Evolutionary conservation across 35 echinoderm and acorn worm genomes (phyloP).

Genomic region (Anneissia japonica): DNA sequence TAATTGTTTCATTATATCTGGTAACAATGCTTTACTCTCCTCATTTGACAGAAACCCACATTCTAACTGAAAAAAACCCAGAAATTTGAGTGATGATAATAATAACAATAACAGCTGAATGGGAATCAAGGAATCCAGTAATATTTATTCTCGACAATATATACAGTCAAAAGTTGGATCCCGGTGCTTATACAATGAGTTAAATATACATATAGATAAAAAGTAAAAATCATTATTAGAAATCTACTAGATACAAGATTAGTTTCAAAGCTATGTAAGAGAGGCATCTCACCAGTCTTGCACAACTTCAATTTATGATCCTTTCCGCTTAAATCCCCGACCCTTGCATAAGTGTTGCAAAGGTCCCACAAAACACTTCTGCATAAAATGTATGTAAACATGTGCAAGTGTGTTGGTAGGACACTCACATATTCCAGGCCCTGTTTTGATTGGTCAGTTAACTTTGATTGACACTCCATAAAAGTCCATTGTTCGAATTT

Average conservation of each 20-base stretch:
- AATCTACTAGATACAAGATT: neutral
- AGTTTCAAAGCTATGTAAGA: neutral
- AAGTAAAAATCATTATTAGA: neutral
- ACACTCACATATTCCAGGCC: too few species aligned
- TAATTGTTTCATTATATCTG: slow-evolving; percentile 59
- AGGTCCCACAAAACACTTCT: too few species aligned
- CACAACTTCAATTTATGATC: neutral
- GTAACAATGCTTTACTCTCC: slow-evolving; percentile 66
- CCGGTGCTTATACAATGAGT: too few species aligned
- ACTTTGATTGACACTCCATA: too few species aligned
- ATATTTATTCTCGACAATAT: neutral
- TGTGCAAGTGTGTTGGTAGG: too few species aligned
- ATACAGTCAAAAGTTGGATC: neutral
- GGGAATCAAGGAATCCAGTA: neutral
- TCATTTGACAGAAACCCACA: slow-evolving; percentile 90
- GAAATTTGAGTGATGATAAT: neutral
- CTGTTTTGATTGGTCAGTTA: too few species aligned
- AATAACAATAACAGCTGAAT: neutral
- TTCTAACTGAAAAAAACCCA: slow-evolving; percentile 73
- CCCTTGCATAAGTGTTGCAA: too few species aligned
- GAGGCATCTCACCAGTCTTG: neutral
- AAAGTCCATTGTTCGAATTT: too few species aligned
- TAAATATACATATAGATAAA: neutral
- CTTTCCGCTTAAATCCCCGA: too few species aligned
- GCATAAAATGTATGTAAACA: too few species aligned